Evolutionary conservation across 1,140 invertebrate genomes (phyloP).

Genomic region (Charaxes varanes): DNA sequence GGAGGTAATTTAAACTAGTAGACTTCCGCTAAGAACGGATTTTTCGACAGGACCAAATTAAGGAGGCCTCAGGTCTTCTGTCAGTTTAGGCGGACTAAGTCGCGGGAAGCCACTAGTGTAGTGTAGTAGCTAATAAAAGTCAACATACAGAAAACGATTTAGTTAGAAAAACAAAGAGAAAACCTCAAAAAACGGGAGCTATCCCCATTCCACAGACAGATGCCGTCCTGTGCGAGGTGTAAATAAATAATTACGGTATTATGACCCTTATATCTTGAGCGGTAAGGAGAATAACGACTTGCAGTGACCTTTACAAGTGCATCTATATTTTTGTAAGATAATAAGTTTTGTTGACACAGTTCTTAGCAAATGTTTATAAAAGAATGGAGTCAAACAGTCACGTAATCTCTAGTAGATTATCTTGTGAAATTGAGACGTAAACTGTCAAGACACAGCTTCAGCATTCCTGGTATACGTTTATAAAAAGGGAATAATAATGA

Average conservation of each 20-base stretch:
- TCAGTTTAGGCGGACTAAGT: no score
- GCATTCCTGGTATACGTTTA: no score
- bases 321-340: slow-evolving; percentile 22
- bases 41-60: no score
- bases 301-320: slow-evolving; percentile 4
- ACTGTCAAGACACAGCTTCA: no score
- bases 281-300: slow-evolving; percentile 1
- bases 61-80: no score
- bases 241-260: slow-evolving; percentile 4
- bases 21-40: no score
- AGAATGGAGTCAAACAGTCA: slow-evolving; percentile 38
- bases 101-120: no score
- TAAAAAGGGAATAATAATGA: no score
- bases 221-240: slow-evolving; percentile 7
- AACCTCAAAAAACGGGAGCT: slow-evolving; percentile 47
- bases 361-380: slow-evolving; percentile 46
- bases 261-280: slow-evolving; percentile 6
- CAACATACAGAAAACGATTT: no score
- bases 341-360: slow-evolving; percentile 41
- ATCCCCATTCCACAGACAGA: slow-evolving; percentile 37
- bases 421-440: slow-evolving; percentile 34
- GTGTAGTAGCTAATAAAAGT: no score
- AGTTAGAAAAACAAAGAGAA: slow-evolving; percentile 41
- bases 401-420: slow-evolving; percentile 45
- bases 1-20: no score